Evolutionary conservation across 2,888 invertebrate species (phyloP).

Genomic region (Glaucopsyche alexis): DNA sequence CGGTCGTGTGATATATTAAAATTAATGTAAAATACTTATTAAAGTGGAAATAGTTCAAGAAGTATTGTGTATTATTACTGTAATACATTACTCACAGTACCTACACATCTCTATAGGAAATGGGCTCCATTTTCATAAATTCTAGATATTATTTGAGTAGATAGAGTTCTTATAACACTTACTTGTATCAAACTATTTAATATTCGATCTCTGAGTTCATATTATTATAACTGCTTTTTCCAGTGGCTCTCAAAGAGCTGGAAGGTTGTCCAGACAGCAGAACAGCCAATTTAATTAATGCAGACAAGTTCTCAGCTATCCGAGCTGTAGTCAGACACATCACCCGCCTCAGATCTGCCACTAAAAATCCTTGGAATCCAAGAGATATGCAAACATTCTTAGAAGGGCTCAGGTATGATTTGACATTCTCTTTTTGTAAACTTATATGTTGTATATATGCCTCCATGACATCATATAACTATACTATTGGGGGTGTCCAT

Average conservation of each 20-base stretch:
- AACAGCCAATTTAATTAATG: slow-evolving; percentile 62
- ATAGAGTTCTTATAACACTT: too few relatives aligned
- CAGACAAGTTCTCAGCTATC: slow-evolving; percentile 65
- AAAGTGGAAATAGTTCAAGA: too few relatives aligned
- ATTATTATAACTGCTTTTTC: slow-evolving; percentile 30
- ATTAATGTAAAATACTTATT: too few relatives aligned
- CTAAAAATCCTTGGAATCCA: slow-evolving; percentile 52
- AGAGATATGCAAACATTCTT: slow-evolving; percentile 58
- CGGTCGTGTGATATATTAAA: too few relatives aligned
- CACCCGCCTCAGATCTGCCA: slow-evolving; percentile 55
- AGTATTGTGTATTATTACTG: too few relatives aligned
- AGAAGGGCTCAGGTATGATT: slow-evolving; percentile 58
- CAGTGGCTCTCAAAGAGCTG: slow-evolving; percentile 70
- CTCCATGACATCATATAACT: too few relatives aligned
- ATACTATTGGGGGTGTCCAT: too few relatives aligned
- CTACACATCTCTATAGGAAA: too few relatives aligned
- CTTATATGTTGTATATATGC: too few relatives aligned
- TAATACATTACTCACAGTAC: too few relatives aligned
- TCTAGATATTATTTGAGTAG: not conserved
- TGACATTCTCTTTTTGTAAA: not conserved
- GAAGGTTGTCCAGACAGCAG: slow-evolving; percentile 70
- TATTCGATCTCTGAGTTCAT: too few relatives aligned
- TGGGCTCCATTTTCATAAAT: not conserved
- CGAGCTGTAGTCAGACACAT: slow-evolving; percentile 64
- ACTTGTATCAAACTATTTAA: too few relatives aligned